Evolutionary conservation across 92 coral and sea anemone genomes (phyloP), one percentile per base, ranked within the genome.

Genomic region (Paragorgia papillata): DNA sequence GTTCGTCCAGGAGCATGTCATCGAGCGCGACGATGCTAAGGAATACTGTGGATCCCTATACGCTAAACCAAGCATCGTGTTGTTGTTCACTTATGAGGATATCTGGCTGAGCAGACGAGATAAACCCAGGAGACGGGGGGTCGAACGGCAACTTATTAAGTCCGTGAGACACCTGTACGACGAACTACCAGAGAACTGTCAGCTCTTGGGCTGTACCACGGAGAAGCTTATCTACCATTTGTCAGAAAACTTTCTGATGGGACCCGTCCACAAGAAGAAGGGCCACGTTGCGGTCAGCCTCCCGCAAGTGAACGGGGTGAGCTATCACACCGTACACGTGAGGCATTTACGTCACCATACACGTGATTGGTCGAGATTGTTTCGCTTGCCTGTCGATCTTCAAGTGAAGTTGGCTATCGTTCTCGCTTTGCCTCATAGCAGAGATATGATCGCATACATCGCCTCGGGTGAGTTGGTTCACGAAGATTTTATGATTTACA

Each of bases 241-340:
- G 18, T 91, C 82, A 3, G 73, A 41, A 18, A 37, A 75, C 22
- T 73, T 80, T 12, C 66, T 80, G 0, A 68, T 54, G n/a, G 84
- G 73, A 20, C 86, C 91, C 3, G 82, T 78, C 9, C 98, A 94
- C 55, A 74, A 84, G 48, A 88, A 90, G 22, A 74, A 83, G 13
- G 98, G 98, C 0, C 91, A 94, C 79, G 90, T 85, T 5, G 82
- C 92, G 40, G 59, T 92, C 57, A 75, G 84, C n/a, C 69, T 92
- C 49, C 98, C 98, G 15, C 55, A 83, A 48, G 85, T 94, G 82
- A 89, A 86, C 25, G 98, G 98, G 34, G 97, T 94, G 51, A 69
- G 57, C 9, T 94, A 91, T 73, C 97, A 91, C 29, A 85, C 90
- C 29, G 98, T 85, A 24, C 90, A 91, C 66, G 62, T 94, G 24